Conservation (phyloP, 2,797 vertebrate species). For the Luscinia luscinia region DNA sequence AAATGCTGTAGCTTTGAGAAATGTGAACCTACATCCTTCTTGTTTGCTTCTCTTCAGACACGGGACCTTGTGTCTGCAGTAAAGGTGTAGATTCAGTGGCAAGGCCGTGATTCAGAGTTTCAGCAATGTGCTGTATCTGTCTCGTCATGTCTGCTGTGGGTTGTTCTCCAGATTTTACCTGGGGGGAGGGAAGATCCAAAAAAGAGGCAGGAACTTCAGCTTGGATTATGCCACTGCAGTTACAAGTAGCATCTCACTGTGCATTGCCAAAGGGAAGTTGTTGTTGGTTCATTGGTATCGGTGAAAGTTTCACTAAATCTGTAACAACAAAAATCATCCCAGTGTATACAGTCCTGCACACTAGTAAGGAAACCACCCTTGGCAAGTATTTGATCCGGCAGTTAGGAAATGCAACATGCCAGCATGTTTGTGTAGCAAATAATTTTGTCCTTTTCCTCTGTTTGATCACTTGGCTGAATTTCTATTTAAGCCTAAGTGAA, state of each 20-base stretch:
- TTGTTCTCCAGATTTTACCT: conserved; percentile 58
- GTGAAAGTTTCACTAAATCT: conserved; percentile 66
- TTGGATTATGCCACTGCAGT: conserved; percentile 59
- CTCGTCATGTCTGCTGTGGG: conserved; percentile 64
- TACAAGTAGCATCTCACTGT: conserved; percentile 46
- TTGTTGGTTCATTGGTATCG: conserved; percentile 64
- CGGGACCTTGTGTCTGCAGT: not conserved
- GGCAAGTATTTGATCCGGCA: not conserved
- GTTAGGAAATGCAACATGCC: not conserved
- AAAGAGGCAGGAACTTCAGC: conserved; percentile 59
- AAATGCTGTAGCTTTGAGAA: not conserved
- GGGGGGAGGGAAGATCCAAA: conserved; percentile 71
- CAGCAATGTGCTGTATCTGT: conserved; percentile 52
- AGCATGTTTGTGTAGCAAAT: not conserved
- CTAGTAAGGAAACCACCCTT: not conserved
- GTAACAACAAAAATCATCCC: not conserved
- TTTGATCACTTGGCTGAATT: not conserved
- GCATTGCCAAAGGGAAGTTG: conserved; percentile 64
- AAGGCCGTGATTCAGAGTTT: conserved; percentile 61
- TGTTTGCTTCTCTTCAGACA: not conserved
- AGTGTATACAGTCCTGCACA: not conserved
- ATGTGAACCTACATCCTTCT: not conserved
- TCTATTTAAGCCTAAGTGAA: not conserved
- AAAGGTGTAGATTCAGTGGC: conserved; percentile 12
- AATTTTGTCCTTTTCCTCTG: not conserved